Evolutionary conservation across 2,113 vertebrate genomes (phyloP).

Genomic region (Toxostoma redivivum): DNA sequence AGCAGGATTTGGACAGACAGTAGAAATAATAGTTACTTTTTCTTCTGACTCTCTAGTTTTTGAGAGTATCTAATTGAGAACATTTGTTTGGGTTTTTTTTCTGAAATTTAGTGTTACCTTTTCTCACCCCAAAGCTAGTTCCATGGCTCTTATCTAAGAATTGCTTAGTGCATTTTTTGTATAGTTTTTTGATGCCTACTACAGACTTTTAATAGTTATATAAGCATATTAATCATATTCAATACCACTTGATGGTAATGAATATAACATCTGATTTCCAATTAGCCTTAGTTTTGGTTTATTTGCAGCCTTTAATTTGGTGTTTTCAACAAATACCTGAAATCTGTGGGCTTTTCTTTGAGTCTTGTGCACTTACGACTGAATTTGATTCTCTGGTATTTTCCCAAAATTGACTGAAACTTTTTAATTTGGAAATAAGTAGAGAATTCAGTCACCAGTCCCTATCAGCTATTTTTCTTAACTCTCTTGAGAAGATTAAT

Average conservation of each 20-base stretch:
- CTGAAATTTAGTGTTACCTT: not conserved
- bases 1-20: not conserved
- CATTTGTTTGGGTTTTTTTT: not conserved
- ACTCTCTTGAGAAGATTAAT: not conserved
- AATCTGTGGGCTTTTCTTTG: not conserved
- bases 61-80: not conserved
- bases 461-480: not conserved
- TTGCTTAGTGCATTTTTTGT: not conserved
- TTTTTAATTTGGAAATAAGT: not conserved
- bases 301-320: not conserved
- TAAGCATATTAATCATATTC: not conserved
- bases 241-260: not conserved
- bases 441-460: not conserved
- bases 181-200: not conserved
- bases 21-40: not conserved
- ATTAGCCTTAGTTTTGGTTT: not conserved
- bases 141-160: not conserved
- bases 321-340: not conserved
- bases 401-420: not conserved
- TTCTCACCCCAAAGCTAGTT: not conserved
- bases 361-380: not conserved
- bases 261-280: not conserved
- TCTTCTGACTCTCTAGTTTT: not conserved
- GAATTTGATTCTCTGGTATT: not conserved
- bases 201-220: not conserved